Conservation (phyloP, 2,797 vertebrate genomes). For the Darevskia nairensis region DNA sequence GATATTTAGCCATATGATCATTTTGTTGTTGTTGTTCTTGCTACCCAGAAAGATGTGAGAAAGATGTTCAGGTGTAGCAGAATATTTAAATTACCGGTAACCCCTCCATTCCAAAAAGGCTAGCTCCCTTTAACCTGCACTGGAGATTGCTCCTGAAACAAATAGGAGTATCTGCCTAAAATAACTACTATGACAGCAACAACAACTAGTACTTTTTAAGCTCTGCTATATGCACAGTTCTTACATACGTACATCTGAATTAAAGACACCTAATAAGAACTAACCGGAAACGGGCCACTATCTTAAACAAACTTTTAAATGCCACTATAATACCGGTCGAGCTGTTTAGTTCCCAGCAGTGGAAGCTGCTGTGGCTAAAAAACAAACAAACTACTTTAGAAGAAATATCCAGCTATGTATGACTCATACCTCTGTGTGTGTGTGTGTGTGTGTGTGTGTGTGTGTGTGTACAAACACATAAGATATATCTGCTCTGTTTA, state of each 20-base stretch:
- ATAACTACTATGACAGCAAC: background rate
- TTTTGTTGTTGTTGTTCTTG: background rate
- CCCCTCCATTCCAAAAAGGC: background rate
- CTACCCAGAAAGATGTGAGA: background rate
- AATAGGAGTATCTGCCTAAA: background rate
- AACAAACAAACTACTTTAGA: background rate
- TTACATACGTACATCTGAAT: background rate
- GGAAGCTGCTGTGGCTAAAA: background rate
- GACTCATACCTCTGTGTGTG: too few species aligned
- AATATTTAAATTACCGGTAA: background rate
- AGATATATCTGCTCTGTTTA: too few species aligned
- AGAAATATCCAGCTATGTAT: background rate
- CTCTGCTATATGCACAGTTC: background rate
- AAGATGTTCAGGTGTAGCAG: background rate
- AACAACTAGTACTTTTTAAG: background rate
- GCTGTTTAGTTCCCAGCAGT: background rate
- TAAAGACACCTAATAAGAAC: background rate
- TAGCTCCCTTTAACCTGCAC: background rate
- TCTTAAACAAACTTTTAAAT: slow-evolving; percentile 3
- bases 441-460: too few species aligned
- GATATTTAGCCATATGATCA: background rate
- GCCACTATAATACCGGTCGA: background rate
- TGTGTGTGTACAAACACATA: background rate
- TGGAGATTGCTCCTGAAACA: background rate
- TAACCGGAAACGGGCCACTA: background rate